Base-by-base conservation (phyloP, 2,888 invertebrate genomes). In the Gandaritis pyraliata region DNA sequence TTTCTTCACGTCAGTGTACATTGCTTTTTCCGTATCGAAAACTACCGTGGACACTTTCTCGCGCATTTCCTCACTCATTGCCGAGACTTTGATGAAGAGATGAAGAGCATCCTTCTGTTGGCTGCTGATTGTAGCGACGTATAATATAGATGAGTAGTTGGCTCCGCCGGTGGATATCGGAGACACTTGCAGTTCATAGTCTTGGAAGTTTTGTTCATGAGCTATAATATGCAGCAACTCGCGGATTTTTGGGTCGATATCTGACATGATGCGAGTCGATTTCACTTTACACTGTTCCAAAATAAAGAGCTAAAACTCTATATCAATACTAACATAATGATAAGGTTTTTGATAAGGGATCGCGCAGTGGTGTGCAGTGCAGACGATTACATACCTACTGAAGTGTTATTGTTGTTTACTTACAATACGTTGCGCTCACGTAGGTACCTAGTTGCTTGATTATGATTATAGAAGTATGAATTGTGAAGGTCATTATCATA, bases 181-280 rank as follows among this genome's bases (percentile, higher is more conserved):
- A 12, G 29, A n/a, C 11, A 59, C 23, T 12, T 53, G 48, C 15
- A 59, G 12, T 0, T 59, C 53, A 29, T 76, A 72, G n/a, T 70
- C 54, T 1, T 58, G 18, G 12, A 70, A 71, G 3, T 72, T 58
- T 12, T 74, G 71, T 61, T 75, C 72, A 16, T 48, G 47, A 0
- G 83, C 30, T n/a, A 48, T 33, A 0, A 15, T 48, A 30, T 48
- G 30, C 48, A 48, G 11, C 15, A 48, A 13, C 15, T 33, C 15
- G n/a, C 11, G 33, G 13, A 48, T 48, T 48, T 33, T 30, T 8
- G 4, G 30, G 15, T 48, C 48, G 10, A 11, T 33, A 11, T 30
- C 33, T 6, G 48, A 48, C 48, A 48, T 48, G 30, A 72, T 48
- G 4, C 15, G 47, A 30, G 16, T 8, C 0, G 41, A 15, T 1